phyloP scores from a whole-genome alignment of 1,140 invertebrate genomes.

The Cherax destructor region DNA sequence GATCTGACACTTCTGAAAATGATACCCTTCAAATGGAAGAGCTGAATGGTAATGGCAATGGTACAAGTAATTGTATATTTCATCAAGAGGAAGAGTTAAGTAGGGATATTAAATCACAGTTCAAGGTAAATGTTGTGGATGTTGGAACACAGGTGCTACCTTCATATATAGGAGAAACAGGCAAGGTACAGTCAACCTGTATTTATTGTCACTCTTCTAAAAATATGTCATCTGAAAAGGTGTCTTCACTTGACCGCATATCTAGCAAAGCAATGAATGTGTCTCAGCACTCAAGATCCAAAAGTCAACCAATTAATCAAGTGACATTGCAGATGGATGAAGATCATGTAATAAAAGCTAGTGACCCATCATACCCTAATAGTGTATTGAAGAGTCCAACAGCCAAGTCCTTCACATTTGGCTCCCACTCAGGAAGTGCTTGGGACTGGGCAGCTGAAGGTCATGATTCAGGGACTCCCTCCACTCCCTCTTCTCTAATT shows the following conservation, averaged over 20 bases:
- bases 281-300: conserved; percentile 35
- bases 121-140: conserved; percentile 55
- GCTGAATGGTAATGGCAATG: conserved; percentile 1
- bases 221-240: conserved; percentile 23
- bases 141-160: conserved; percentile 59
- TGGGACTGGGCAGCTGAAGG: conserved; percentile 65
- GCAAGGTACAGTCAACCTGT: conserved; percentile 58
- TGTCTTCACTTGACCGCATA: neutral
- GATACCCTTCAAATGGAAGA: neutral
- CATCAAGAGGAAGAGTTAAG: conserved; percentile 4
- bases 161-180: conserved; percentile 59
- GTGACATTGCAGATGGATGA: neutral
- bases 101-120: neutral
- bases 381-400: conserved; percentile 20
- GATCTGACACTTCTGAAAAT: neutral
- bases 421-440: conserved; percentile 26
- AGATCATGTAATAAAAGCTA: neutral
- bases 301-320: conserved; percentile 49
- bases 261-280: conserved; percentile 28
- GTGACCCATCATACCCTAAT: conserved; percentile 26
- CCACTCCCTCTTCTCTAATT: conserved; percentile 53
- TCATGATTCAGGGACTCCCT: conserved; percentile 47
- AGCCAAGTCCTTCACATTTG: conserved; percentile 8
- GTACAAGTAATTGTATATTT: neutral
- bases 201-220: conserved; percentile 59